Evolutionary conservation across 2,888 invertebrate species (phyloP), one percentile per base, ranked within the genome.

Genomic region (Podotricha telesiphe): DNA sequence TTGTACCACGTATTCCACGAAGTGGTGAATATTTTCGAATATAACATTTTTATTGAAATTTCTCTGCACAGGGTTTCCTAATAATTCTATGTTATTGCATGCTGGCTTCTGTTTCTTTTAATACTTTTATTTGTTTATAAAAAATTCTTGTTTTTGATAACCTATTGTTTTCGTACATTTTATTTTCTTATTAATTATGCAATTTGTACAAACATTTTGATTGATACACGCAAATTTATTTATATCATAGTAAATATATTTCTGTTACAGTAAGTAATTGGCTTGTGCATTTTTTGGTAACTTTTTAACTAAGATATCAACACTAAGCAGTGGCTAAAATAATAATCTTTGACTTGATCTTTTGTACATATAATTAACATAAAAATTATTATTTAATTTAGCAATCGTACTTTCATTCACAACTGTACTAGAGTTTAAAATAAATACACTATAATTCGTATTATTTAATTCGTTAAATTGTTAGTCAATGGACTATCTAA

Each of bases 71-170:
- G 81, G 82, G 82, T 80, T 79, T 74, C 70, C 73, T 71, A 68
- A 62, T 70, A 74, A 62, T 70, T 68, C 67, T 69, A 81, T 85
- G 82, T 82, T 86, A 85, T 81, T 86, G 88, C 88, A 89, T 87
- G 88, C 80, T 40, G 28, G 42, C 19, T 65, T 17, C 10, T 59
- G 34, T 34, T 17, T n/a, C 17, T 11, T 28, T 28, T 28, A 28
- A 17, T 11, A 55, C 10, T 17, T 3, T 1, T n/a, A 42, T 42
- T 1, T 37, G 7, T 37, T 37, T 37, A 8, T 10, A 6, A 37
- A 37, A n/a, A n/a, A n/a, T n/a, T n/a, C 8, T 8, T 37, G 7
- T 10, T 8, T 50, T 64, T 42, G 2, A 42, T 13, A 42, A 42
- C 11, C 42, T 42, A 42, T 13, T 58, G 2, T 11, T 15, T 20